These are phyloP conservation scores for Sardina pilchardus DNA, from an alignment of 2,113 vertebrate genomes.

Conservation along the genomic window DNA sequence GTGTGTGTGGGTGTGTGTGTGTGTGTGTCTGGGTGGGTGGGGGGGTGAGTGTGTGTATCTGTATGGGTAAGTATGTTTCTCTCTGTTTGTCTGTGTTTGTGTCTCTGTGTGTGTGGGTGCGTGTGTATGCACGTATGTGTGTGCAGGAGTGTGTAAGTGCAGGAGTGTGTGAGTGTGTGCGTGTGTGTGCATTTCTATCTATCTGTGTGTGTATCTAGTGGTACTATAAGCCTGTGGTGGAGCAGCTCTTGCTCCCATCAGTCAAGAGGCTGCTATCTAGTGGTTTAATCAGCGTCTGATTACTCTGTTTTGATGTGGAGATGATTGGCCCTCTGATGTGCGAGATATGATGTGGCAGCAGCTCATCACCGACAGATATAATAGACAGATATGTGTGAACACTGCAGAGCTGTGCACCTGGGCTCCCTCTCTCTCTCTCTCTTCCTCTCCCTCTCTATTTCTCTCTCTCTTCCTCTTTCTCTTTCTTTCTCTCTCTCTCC, in stretches of 20 bases:
- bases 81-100: constrained; percentile 2
- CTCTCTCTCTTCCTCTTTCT: not conserved
- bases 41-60: not conserved
- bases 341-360: not conserved
- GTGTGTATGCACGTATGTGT: not conserved
- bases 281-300: constrained; percentile 56
- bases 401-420: not conserved
- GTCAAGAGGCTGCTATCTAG: constrained; percentile 19
- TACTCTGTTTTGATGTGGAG: constrained; percentile 55
- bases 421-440: not conserved
- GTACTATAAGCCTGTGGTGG: not conserved
- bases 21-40: not conserved
- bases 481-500: not conserved
- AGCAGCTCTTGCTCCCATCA: not conserved
- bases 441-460: not conserved
- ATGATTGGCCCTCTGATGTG: constrained; percentile 30
- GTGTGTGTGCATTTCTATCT: not conserved
- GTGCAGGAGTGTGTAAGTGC: no score
- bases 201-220: not conserved
- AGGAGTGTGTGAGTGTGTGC: not conserved
- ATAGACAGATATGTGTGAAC: constrained; percentile 1
- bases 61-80: not conserved
- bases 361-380: constrained; percentile 6
- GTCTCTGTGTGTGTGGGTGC: not conserved
- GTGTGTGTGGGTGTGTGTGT: constrained; percentile 12